Base-by-base conservation (phyloP, 2,797 vertebrate species). In the Peromyscus melanophrys region DNA sequence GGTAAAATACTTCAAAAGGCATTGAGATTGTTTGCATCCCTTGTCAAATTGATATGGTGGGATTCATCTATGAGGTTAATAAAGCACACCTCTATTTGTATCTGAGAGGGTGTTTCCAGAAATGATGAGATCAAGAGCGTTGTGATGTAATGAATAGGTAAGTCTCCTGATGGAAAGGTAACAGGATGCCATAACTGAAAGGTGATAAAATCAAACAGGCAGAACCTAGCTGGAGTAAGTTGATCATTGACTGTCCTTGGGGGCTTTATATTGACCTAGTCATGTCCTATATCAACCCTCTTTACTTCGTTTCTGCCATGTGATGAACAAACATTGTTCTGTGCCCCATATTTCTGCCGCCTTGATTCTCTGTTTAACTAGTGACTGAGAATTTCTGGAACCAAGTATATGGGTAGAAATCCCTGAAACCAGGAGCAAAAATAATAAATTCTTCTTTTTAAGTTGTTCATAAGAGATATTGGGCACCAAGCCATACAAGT, bases 61-160 rank as follows among this genome's bases (percentile, higher is more conserved):
- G 6, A 52, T 7, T 0, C 12, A 31, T 27, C 5, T 29, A 49
- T 31, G 0, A 0, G 43, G 12, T 49, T 21, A 52, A 31, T 52
- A 80, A 55, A 80, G 7, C 29, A 55, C 29, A 55, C 31, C 21
- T 21, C 4, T 55, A 23, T 7, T 31, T 55, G 29, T 55, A 8
- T 80, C 17, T 34, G 19, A 55, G 17, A 55, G 49, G 1, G 31
- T 34, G 21, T 55, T n/a, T 77, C 27, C 13, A 55, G 31, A 57
- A 52, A n/a, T 7, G 16, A 80, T 55, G 34, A n/a, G 52, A 80
- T 80, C 17, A 55, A 34, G 16, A 34, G 14, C 10, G 8, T 34
- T 80, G 17, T 55, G 49, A 23, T 5, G 4, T 80, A 21, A 57
- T 9, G 77, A 52, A 21, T 80, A 9, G 6, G 10, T 9, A 34